Base-by-base conservation (phyloP, 2,888 invertebrate genomes). In the Pristionchus entomophagus region DNA sequence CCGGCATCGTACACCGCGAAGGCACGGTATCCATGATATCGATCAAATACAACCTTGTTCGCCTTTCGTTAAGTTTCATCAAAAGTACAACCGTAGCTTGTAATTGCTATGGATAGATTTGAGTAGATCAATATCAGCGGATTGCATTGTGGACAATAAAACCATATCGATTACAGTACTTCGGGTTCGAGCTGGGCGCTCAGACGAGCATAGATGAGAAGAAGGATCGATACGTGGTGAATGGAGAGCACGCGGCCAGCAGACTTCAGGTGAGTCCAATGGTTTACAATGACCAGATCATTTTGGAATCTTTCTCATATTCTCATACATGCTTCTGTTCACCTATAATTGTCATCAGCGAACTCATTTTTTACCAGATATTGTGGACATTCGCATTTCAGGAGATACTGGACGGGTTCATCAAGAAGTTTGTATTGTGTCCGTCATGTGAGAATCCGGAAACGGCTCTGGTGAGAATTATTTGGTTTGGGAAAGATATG, bases 141-240 rank as follows among this genome's bases (percentile, higher is more conserved):
- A n/a, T 53, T 53, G 19, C 53, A n/a, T n/a, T n/a, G n/a, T n/a
- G n/a, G n/a, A n/a, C n/a, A n/a, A n/a, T n/a, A 35, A 12, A 77
- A 10, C 17, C 8, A 12, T 77, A 35, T 80, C 29, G 49, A 29
- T 73, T 73, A 35, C 73, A 98, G 95, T 99, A 97, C 95, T 99
- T 99, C 95, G 99, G 99, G 87, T 99, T 98, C 95, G 99, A 99
- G 95, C 95, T 99, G 94, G 99, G 99, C 87, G 99, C 99, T 65
- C 99, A 99, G 95, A 99, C 99, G n/a, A 97, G 98, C 95, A 97
- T 98, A 95, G 99, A 99, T 95, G 96, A 96, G 94, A 99, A 98
- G 95, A 98, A 99, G 95, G 99, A 99, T 94, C 96, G 99, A 91
- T 99, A 97, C 95, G 99, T 99, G 94, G 99, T 99, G 84, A 99